These are phyloP conservation scores for Gyps fulvus DNA, from an alignment of 2,113 vertebrate genomes.

Conservation along the genomic window DNA sequence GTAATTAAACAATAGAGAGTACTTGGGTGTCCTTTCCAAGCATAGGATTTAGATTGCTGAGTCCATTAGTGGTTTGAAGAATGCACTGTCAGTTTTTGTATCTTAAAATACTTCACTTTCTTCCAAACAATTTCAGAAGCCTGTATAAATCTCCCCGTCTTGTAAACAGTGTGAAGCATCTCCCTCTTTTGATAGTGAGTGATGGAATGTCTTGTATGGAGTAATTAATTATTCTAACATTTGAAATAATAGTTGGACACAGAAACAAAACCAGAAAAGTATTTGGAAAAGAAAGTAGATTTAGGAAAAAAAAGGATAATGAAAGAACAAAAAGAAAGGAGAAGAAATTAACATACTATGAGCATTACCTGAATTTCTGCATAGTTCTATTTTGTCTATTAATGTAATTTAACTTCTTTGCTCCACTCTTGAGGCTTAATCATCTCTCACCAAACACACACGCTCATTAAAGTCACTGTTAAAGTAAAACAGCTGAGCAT, in stretches of 20 bases:
- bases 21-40: not conserved
- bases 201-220: not conserved
- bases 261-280: not conserved
- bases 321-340: not conserved
- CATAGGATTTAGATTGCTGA: not conserved
- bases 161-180: not conserved
- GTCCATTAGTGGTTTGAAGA: not conserved
- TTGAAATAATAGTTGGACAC: not conserved
- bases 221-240: not conserved
- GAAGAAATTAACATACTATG: not conserved
- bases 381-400: not conserved
- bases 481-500: not conserved
- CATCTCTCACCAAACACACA: not conserved
- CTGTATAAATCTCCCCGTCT: not conserved
- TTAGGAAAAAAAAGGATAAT: not conserved
- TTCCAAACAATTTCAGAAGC: not conserved
- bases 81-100: not conserved
- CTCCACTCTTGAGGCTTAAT: not conserved
- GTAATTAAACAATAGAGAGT: not conserved
- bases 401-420: not conserved
- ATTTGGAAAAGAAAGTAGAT: not conserved
- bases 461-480: not conserved
- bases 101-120: not conserved
- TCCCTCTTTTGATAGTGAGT: not conserved
- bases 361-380: not conserved